phyloP scores from a whole-genome alignment of 2,888 invertebrate species.

The Eristalis arbustorum region DNA sequence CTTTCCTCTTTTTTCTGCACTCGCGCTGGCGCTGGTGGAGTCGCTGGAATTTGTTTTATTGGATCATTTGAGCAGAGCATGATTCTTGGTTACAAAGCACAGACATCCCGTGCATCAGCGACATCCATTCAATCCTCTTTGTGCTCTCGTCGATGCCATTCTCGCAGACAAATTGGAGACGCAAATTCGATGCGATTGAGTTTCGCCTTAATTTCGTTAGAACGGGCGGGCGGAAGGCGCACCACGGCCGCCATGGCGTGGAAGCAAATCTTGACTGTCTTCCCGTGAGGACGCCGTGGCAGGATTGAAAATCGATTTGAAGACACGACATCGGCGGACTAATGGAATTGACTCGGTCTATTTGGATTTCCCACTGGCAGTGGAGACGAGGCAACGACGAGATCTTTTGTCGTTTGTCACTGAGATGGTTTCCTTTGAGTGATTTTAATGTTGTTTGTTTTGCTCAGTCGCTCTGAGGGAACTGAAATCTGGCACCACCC shows the following conservation, averaged over 20 bases:
- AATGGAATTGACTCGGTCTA: constrained; percentile 64
- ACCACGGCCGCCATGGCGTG: not conserved
- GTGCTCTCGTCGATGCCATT: constrained; percentile 2
- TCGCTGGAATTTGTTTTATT: constrained; percentile 66
- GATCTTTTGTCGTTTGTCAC: not conserved
- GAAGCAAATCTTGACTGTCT: not conserved
- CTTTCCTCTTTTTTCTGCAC: constrained; percentile 11
- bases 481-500: too few relatives aligned
- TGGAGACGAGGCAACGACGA: not conserved
- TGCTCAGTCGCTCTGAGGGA: too few relatives aligned
- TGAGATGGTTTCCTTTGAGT: not conserved
- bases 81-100: constrained; percentile 46
- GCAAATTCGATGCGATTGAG: constrained; percentile 65
- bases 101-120: not conserved
- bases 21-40: not conserved
- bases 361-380: constrained; percentile 47
- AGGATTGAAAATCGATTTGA: not conserved
- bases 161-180: constrained; percentile 68
- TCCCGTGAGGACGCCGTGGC: not conserved
- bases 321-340: not conserved
- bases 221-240: not conserved
- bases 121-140: not conserved
- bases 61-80: constrained; percentile 61
- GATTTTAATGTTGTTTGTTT: not conserved
- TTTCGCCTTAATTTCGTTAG: constrained; percentile 61